Evolutionary conservation across 2,113 vertebrate genomes (phyloP).

Genomic region (Rostratula benghalensis): DNA sequence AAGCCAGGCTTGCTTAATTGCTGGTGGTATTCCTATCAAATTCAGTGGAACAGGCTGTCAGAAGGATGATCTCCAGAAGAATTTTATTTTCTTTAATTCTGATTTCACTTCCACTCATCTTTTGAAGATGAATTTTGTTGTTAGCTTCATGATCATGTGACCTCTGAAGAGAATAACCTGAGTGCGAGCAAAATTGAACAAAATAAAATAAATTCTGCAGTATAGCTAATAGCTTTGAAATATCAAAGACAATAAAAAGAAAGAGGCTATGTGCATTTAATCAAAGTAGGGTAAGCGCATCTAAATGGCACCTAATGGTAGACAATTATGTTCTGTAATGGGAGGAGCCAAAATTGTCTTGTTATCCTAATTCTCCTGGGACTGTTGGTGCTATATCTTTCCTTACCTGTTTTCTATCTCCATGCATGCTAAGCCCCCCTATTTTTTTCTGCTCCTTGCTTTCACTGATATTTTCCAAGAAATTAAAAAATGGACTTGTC

Average conservation of each 20-base stretch:
- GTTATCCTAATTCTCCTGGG: not conserved
- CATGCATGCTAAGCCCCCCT: not conserved
- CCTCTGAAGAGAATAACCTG: not conserved
- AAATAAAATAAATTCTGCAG: not conserved
- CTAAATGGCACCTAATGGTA: not conserved
- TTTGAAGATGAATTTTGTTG: not conserved
- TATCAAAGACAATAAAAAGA: not conserved
- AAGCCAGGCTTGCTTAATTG: conserved; percentile 7
- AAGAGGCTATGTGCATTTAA: not conserved
- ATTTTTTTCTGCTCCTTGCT: not conserved
- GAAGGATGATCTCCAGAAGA: not conserved
- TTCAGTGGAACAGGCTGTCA: not conserved
- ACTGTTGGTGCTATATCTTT: not conserved
- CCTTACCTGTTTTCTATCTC: not conserved
- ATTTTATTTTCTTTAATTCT: not conserved
- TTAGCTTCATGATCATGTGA: not conserved
- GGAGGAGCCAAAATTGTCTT: not conserved
- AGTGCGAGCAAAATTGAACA: not conserved
- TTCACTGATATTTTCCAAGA: not conserved
- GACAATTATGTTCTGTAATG: not conserved
- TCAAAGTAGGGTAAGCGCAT: not conserved
- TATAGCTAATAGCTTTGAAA: not conserved
- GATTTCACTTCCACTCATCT: not conserved
- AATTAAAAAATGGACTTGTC: not conserved
- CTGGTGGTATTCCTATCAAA: not conserved